Evolutionary conservation across 2,113 vertebrate genomes (phyloP), one percentile per base, ranked within the genome.

Genomic region (Monarcha castaneiventris): DNA sequence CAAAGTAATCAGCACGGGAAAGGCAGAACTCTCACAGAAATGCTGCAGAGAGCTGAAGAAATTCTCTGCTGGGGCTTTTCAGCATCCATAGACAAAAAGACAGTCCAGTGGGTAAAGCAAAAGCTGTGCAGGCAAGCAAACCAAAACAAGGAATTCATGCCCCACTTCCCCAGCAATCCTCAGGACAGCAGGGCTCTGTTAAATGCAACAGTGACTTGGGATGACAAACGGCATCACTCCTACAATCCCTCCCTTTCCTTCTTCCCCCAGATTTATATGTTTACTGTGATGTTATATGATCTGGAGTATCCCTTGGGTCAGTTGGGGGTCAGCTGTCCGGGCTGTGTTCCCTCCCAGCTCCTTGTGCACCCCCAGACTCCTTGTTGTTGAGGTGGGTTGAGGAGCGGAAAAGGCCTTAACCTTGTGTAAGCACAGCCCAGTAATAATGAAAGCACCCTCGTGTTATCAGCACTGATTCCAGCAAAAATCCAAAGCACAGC

Each of bases 101-200:
- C 30, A 32, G 17, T 76, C 54, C 7, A 35, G 0, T 61, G 41
- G 19, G 16, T 69, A 76, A 48, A 90, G 41, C 55, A 69, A 16
- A 32, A 48, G 26, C n/a, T 32, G 16, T 68, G 30, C 41, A 54
- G 30, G 26, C 55, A 41, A 55, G n/a, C 30, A 55, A 48, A 62
- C 41, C 55, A 49, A 18, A 37, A 5, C 55, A 35, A 49, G 55
- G 87, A 22, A 16, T 62, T 76, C 1, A 35, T 75, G 46, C 39
- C 20, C 11, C 29, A 12, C 29, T 62, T 41, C 17, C 30, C 35
- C n/a, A 35, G 46, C 17, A 67, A 32, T 54, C 46, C 20, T 30
- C 21, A 23, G 71, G 55, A 27, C 21, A 23, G 30, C 25, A 55
- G 48, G 26, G 5, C n/a, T 68, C 63, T 0, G 0, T 46, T 13